Evolutionary conservation across 35 echinoderm and acorn worm species (phyloP).

Genomic region (Acanthaster planci): DNA sequence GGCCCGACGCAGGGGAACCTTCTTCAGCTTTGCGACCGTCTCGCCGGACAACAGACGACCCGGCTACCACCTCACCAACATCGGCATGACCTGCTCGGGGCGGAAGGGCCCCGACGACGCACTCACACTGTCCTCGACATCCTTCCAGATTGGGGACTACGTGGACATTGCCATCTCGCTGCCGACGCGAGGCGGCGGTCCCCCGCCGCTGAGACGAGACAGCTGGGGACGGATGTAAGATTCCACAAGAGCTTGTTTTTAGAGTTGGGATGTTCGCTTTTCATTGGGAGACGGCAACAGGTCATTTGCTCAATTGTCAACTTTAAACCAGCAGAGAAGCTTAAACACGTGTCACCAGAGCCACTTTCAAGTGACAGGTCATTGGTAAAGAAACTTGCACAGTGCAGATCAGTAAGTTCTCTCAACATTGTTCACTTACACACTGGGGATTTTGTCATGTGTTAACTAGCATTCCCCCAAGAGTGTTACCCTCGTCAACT

Average conservation of each 20-base stretch:
- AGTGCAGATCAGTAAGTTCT: no score
- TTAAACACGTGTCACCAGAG: no score
- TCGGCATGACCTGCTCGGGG: slow-evolving; percentile 97
- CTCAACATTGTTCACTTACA: no score
- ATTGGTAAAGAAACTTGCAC: no score
- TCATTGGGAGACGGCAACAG: no score
- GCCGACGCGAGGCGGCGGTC: slow-evolving; percentile 67
- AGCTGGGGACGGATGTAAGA: slow-evolving; percentile 44
- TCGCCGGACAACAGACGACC: slow-evolving; percentile 64
- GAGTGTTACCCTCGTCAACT: no score
- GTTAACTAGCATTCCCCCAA: no score
- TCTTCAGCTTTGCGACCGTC: slow-evolving; percentile 93
- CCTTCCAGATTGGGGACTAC: slow-evolving; percentile 94
- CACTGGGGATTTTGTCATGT: no score
- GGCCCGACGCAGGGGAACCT: slow-evolving; percentile 81
- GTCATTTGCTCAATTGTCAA: no score
- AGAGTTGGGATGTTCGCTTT: no score
- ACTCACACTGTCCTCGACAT: slow-evolving; percentile 63
- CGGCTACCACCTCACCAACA: slow-evolving; percentile 81
- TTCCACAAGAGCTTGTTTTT: neutral
- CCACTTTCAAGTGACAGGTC: no score
- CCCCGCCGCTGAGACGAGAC: slow-evolving; percentile 19
- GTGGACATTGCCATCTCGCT: slow-evolving; percentile 93
- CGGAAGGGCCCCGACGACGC: slow-evolving; percentile 90
- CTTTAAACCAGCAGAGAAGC: no score